Evolutionary conservation across 2,888 invertebrate species (phyloP), one percentile per base, ranked within the genome.

Genomic region (Ganaspis brasiliensis): DNA sequence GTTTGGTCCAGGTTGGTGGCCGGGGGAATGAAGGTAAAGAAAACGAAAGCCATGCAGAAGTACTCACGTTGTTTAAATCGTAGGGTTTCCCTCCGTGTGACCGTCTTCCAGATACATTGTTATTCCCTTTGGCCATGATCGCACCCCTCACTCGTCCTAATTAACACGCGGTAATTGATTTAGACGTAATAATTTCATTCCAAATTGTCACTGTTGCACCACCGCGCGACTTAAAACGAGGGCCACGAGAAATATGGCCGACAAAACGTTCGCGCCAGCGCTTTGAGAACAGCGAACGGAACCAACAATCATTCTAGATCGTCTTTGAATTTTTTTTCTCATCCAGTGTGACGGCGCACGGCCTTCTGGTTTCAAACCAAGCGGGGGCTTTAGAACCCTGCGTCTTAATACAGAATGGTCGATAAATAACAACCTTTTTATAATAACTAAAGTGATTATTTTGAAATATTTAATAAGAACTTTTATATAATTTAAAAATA

Each of bases 61-160:
- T 89, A 92, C 92, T 92, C 89, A 92, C 92, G 88, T 92, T 92
- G 84, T 92, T 92, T 84, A 90, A 89, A 85, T 92, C 92, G 86
- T 92, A 92, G 74, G 92, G 92, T 83, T 92, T 92, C 81, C 90
- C 87, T 82, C 87, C 87, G 84, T 86, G 90, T 76, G 90, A 84
- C 80, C 89, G 90, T 84, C 88, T 90, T 77, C 87, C 89, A 81
- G 86, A 85, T 77, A 87, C 81, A 87, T 89, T 90, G 82, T 89
- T 90, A 84, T 83, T 88, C 81, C 89, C 89, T 83, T 91, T 92
- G 79, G 91, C 89, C 92, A 92, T 92, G 72, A 76, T 85, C 81
- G 76, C 73, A 73, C 77, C 76, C 49, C 59, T 73, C 70, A 59
- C 77, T 74, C 61, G 74, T 79, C 77, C 74, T 67, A 45, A 55